Evolutionary conservation across 1,140 invertebrate genomes (phyloP), one percentile per base, ranked within the genome.

Genomic region (Scaptomyza montana): DNA sequence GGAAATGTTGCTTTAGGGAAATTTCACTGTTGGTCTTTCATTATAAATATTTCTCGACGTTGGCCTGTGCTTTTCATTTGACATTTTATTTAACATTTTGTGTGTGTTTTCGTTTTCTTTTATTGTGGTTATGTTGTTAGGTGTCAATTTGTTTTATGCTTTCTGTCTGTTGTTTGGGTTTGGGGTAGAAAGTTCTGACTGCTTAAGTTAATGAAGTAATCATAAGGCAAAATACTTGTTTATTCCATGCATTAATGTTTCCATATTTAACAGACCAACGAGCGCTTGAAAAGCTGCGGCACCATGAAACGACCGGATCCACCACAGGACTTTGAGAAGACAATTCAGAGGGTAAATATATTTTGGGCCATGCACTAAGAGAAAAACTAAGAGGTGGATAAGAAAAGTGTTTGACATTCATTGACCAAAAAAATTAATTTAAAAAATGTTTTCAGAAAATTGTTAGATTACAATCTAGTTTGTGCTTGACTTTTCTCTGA

Each of bases 251-350:
- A 66, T 49, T 56, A 59, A 50, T 49, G 25, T 66, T 72, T 36
- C 33, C 59, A 19, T 53, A 47, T 45, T 49, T 63, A 55, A 12
- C 69, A 87, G 82, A 87, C 85, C 43, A 89, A 89, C 54, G 85
- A 89, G 19, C 78, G 87, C 36, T 65, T 91, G 47, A 85, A 89
- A 55, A 72, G 74, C 56, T 91, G 90, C 73, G 78, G 78, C 61
- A 92, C 90, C 9, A 90, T 91, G 77, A 92, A 90, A 57, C 77
- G 90, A 33, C 84, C 89, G 1, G 90, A 92, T 47, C 90, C 90
- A 9, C 90, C 91, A 56, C 90, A 92, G 74, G 91, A 92, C 61
- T 92, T 92, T 50, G 90, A 92, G 73, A 91, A 92, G 77, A 92
- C 90, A 67, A 92, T 92, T 77, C 89, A 92, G 76, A 75, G 90